Conservation (phyloP, 2,888 invertebrate species). For the Thereva nobilitata region DNA sequence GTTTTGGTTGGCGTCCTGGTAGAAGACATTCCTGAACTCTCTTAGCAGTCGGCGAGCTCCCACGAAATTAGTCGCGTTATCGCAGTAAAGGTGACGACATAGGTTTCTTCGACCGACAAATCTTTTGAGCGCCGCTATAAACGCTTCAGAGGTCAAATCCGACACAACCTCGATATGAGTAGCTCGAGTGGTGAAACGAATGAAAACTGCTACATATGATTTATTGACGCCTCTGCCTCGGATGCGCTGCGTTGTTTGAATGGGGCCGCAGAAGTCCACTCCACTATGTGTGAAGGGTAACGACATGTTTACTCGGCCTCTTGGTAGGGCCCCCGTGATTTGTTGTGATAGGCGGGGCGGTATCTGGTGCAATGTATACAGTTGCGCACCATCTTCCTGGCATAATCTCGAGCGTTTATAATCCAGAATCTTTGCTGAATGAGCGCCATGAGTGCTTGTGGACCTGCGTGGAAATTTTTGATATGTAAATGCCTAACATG, state of each 20-base stretch:
- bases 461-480: slow-evolving; percentile 31
- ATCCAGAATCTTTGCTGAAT: slow-evolving; percentile 24
- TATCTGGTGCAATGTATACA: background rate
- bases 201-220: slow-evolving; percentile 41
- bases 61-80: slow-evolving; percentile 42
- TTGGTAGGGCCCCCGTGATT: slow-evolving; percentile 19
- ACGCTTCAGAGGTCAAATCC: slow-evolving; percentile 39
- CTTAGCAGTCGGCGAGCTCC: slow-evolving; percentile 34
- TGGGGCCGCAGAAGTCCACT: background rate
- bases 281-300: slow-evolving; percentile 2
- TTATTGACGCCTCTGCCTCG: slow-evolving; percentile 36
- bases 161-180: slow-evolving; percentile 42
- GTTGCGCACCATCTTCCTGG: background rate
- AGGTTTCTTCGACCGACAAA: slow-evolving; percentile 38
- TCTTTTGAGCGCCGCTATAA: slow-evolving; percentile 38
- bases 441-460: slow-evolving; percentile 12
- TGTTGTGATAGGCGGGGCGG: slow-evolving; percentile 10
- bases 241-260: slow-evolving; percentile 4
- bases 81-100: slow-evolving; percentile 37
- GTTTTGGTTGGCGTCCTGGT: slow-evolving; percentile 18
- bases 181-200: slow-evolving; percentile 42
- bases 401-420: slow-evolving; percentile 5
- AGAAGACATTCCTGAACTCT: slow-evolving; percentile 27
- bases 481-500: slow-evolving; percentile 26
- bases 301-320: background rate